Base-by-base conservation (phyloP, 2,113 vertebrate genomes). In the Corythoichthys intestinalis region DNA sequence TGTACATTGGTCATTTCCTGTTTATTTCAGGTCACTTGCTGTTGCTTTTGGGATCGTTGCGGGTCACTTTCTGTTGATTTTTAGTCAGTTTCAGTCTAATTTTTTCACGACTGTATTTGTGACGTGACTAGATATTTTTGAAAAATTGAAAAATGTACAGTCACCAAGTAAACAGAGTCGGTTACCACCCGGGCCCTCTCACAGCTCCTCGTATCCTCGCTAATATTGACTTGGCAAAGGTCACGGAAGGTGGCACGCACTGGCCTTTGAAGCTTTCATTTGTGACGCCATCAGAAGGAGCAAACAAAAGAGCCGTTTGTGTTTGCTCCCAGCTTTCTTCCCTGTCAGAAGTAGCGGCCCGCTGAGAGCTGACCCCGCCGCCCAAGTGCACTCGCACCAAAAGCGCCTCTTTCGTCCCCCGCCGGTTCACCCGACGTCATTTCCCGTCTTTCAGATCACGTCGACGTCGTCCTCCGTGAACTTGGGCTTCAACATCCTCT, bases 401-500 rank as follows among this genome's bases (percentile, higher is more conserved):
- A 63, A 47, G 61, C n/a, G 6, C 11, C 20, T 20, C n/a, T 46
- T 57, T 28, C 67, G 15, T 37, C 50, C 68, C 4, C 74, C 11
- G 1, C 64, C 38, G 66, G 12, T 66, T 78, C 38, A 44, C 41
- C 41, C 41, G 4, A 1, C 41, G 41, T 8, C 41, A 44, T 8
- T 8, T 44, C 41, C 41, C 41, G 39, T 3, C 13, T 66, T 78
- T 39, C 89, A 99, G 97, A 92, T 98, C 57, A 93, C 94, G 49
- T 90, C 95, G 37, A 92, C 93, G 28, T 92, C 93, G 72, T 86
- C 93, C 12, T 92, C 96, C 77, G 91, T 90, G n/a, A 92, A 94
- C 20, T 75, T 96, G 77, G 93, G 95, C 41, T 96, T 99, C 79
- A 93, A 93, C 84, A 94, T 99, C 77, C 91, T 94, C 67, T 94